phyloP scores from a whole-genome alignment of 2,888 invertebrate genomes.

The Erebia palarica region DNA sequence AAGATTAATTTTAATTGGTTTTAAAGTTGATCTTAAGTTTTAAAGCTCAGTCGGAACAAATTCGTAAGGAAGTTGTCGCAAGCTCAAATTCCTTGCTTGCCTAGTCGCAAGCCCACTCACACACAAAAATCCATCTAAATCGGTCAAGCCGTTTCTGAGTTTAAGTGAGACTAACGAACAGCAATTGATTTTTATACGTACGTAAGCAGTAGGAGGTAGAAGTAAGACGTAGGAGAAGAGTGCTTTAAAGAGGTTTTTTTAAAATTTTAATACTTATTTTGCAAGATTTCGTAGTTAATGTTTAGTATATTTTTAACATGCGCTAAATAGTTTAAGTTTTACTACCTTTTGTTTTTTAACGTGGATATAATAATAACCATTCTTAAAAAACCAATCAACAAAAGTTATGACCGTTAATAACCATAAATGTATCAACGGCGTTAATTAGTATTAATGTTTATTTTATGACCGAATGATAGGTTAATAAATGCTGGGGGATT shows the following conservation, averaged over 20 bases:
- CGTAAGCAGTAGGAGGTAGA: too few relatives aligned
- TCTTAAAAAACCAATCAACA: constrained; percentile 4
- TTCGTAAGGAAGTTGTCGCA: too few relatives aligned
- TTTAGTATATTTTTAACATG: background rate
- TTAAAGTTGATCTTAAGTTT: too few relatives aligned
- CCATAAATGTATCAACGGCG: constrained; percentile 4
- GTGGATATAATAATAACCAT: background rate
- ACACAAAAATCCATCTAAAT: constrained; percentile 5
- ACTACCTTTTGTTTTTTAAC: background rate
- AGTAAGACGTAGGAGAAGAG: too few relatives aligned
- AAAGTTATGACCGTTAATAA: constrained; percentile 17
- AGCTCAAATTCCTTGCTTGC: too few relatives aligned
- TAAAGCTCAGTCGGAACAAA: too few relatives aligned
- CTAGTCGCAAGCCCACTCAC: too few relatives aligned
- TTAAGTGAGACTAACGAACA: too few relatives aligned
- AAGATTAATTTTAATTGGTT: too few relatives aligned
- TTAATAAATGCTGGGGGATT: constrained; percentile 22
- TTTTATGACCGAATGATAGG: constrained; percentile 22
- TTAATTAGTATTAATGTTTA: constrained; percentile 24
- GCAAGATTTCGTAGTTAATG: background rate
- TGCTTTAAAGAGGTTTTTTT: too few relatives aligned
- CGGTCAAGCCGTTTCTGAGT: too few relatives aligned
- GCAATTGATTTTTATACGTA: too few relatives aligned
- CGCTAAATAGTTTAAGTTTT: background rate
- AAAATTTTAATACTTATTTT: background rate